phyloP scores from a whole-genome alignment of 2,113 vertebrate species.

The Gopherus flavomarginatus region DNA sequence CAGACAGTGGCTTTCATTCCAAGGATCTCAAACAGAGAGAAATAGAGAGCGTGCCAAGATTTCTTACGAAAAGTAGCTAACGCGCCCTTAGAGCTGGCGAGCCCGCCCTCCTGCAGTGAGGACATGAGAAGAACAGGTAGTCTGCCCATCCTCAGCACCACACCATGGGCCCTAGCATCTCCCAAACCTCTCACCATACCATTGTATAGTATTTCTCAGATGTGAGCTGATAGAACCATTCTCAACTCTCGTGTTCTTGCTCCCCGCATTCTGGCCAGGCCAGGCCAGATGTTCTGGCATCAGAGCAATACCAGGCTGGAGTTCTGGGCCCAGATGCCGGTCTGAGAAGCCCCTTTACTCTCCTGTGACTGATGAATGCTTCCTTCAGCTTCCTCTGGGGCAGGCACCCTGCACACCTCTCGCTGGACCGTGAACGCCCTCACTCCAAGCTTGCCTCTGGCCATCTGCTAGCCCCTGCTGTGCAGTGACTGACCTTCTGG shows the following conservation, averaged over 20 bases:
- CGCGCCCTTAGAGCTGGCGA: fast-evolving
- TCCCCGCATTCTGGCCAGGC: not conserved
- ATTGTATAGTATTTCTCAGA: not conserved
- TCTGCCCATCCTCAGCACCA: not conserved
- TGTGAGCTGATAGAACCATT: not conserved
- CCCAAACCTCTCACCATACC: not conserved
- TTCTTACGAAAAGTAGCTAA: not conserved
- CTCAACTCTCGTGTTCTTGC: not conserved
- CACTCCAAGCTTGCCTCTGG: not conserved
- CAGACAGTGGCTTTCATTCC: not conserved
- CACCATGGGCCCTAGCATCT: too few species aligned
- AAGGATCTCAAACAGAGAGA: not conserved
- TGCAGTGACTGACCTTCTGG: not conserved
- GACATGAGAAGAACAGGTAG: not conserved
- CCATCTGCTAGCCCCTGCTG: too few species aligned
- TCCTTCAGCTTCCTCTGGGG: not conserved
- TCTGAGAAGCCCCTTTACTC: not conserved
- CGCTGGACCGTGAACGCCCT: not conserved
- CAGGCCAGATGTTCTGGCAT: not conserved
- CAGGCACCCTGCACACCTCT: not conserved
- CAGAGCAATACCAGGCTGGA: not conserved
- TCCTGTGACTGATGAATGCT: not conserved
- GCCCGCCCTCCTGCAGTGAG: not conserved
- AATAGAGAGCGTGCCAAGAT: not conserved
- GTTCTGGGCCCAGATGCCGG: not conserved